Percentiles rank a stretch among this genome's conserved stretches.
These are phyloP conservation scores for Melieria omissa DNA, from an alignment of 2,888 invertebrate species.

Conservation along the genomic window DNA sequence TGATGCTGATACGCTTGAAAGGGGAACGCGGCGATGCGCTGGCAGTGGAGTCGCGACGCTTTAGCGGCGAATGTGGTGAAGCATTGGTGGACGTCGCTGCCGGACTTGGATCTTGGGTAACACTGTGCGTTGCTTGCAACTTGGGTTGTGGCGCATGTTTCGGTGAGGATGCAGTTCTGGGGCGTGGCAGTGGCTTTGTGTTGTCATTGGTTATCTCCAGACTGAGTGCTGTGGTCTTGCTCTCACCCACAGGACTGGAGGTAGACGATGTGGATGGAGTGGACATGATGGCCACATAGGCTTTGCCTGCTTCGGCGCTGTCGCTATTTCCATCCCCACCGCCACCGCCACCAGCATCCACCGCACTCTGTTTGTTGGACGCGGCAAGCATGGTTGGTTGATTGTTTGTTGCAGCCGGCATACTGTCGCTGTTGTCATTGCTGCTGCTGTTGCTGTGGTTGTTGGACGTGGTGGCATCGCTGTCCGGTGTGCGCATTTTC, in stretches of 20 bases:
- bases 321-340: slow-evolving; percentile 1
- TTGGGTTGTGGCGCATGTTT: slow-evolving; percentile 4
- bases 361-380: slow-evolving; percentile 1
- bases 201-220: slow-evolving; percentile 65
- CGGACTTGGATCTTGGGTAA: background rate
- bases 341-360: slow-evolving; percentile 7
- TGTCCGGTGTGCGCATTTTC: slow-evolving; percentile 86
- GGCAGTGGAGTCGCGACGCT: slow-evolving; percentile 32
- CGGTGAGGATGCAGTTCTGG: slow-evolving; percentile 32
- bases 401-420: background rate
- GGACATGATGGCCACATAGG: slow-evolving; percentile 9
- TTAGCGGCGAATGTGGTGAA: slow-evolving; percentile 45
- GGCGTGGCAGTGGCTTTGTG: slow-evolving; percentile 59
- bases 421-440: background rate
- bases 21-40: slow-evolving; percentile 55
- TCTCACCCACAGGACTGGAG: slow-evolving; percentile 11
- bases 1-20: slow-evolving; percentile 58
- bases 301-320: background rate
- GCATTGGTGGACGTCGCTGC: slow-evolving; percentile 31
- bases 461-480: slow-evolving; percentile 73
- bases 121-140: background rate
- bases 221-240: slow-evolving; percentile 52
- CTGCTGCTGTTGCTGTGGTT: slow-evolving; percentile 38
- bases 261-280: slow-evolving; percentile 30
- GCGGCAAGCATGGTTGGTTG: slow-evolving; percentile 5